Evolutionary conservation across 2,888 invertebrate species (phyloP).

Genomic region (Ochropleura plecta): DNA sequence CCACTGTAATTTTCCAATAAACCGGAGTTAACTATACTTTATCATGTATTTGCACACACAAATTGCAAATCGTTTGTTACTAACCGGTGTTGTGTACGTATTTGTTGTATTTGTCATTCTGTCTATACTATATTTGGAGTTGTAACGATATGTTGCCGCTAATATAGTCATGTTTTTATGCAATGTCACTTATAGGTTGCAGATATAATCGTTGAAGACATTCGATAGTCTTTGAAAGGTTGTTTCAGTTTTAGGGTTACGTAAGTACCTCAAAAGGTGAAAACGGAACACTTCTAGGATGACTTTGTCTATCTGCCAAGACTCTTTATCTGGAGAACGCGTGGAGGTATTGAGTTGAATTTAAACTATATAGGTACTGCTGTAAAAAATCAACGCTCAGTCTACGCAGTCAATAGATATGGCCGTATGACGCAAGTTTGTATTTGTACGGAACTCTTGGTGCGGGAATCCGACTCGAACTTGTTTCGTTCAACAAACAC

Average conservation of each 20-base stretch:
- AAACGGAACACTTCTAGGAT: no score
- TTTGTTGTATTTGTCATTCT: slow-evolving; percentile 33
- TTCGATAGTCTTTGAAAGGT: neutral
- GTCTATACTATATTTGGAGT: slow-evolving; percentile 27
- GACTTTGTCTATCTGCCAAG: no score
- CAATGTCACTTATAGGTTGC: slow-evolving; percentile 23
- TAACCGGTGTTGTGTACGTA: slow-evolving; percentile 28
- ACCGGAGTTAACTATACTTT: slow-evolving; percentile 58
- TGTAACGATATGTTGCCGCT: slow-evolving; percentile 8
- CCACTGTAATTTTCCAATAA: slow-evolving; percentile 75
- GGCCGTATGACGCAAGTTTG: no score
- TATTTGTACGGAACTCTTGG: no score
- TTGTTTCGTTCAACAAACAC: neutral
- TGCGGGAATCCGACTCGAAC: no score
- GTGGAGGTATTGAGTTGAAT: no score
- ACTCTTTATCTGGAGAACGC: no score
- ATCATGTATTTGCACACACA: slow-evolving; percentile 55
- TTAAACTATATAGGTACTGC: no score
- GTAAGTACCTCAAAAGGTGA: no score
- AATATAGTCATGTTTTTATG: slow-evolving; percentile 26
- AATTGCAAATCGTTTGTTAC: slow-evolving; percentile 62
- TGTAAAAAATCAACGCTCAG: no score
- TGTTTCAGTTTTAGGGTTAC: neutral
- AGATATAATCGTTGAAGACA: neutral
- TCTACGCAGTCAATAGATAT: no score